Evolutionary conservation across 2,113 vertebrate genomes (phyloP).

Genomic region (Edolisoma coerulescens): DNA sequence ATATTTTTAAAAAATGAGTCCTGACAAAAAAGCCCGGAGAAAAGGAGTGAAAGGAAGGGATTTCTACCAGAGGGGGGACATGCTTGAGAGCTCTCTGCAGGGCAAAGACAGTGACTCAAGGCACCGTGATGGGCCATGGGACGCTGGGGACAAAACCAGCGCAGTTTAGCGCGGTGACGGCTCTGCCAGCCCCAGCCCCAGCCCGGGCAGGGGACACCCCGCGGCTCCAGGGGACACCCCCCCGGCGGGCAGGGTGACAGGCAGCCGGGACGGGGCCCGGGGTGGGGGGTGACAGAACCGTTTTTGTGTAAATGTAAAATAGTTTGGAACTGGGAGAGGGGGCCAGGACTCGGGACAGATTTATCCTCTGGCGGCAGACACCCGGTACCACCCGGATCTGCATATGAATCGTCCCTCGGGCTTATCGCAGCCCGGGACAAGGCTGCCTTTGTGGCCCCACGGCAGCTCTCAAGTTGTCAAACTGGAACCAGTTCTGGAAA

Average conservation of each 20-base stretch:
- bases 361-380: conserved; percentile 26
- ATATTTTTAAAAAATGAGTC: not conserved
- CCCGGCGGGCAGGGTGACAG: not conserved
- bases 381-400: conserved; percentile 19
- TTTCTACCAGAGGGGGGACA: not conserved
- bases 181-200: not conserved
- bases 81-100: not conserved
- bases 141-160: not conserved
- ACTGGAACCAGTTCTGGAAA: not conserved
- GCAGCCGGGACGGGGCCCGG: not conserved
- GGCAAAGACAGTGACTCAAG: not conserved
- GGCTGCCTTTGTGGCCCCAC: conserved; percentile 32
- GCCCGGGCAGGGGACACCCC: not conserved
- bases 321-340: conserved; percentile 8
- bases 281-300: not conserved
- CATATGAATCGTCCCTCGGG: conserved; percentile 35
- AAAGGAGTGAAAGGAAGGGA: not conserved
- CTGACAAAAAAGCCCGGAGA: not conserved
- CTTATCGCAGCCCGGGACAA: conserved; percentile 9
- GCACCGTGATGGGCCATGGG: not conserved
- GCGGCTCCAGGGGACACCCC: not conserved
- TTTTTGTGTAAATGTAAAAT: conserved; percentile 52
- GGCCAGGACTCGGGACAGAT: not conserved
- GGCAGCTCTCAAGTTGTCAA: not conserved
- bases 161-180: not conserved